Percentiles rank a stretch among this genome's conserved stretches.
These are phyloP conservation scores for Zoanthus gigantus DNA, from an alignment of 92 coral and sea anemone species.

Conservation along the genomic window DNA sequence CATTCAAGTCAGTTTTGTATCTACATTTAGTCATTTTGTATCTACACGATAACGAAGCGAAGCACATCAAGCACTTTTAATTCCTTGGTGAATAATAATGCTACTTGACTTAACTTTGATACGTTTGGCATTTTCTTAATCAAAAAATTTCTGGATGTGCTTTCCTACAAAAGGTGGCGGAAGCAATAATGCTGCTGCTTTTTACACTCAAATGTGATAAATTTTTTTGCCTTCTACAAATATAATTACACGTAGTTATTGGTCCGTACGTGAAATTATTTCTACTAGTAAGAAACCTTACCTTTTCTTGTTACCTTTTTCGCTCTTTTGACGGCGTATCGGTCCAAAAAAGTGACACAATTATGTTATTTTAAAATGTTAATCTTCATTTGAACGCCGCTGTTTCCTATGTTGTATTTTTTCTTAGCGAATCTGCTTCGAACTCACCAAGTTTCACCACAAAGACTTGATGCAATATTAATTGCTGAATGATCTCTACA, in stretches of 20 bases:
- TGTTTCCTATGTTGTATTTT: conserved; percentile 4
- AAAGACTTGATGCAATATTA: conserved; percentile 48
- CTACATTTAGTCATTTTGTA: not conserved
- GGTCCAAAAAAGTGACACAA: not conserved
- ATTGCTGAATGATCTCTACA: conserved; percentile 27
- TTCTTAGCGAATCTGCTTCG: conserved; percentile 10
- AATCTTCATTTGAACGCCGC: conserved; percentile 49
- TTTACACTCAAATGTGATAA: not conserved
- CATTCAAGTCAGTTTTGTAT: not conserved
- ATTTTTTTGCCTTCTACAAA: not conserved
- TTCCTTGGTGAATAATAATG: too few species aligned
- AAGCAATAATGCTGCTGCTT: not conserved
- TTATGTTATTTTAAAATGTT: conserved; percentile 2
- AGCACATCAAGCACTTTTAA: too few species aligned
- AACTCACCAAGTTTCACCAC: conserved; percentile 33
- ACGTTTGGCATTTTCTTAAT: too few species aligned
- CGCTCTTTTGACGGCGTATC: not conserved
- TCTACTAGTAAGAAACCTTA: conserved; percentile 12
- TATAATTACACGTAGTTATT: conserved; percentile 27
- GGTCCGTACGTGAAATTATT: not conserved
- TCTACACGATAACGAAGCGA: too few species aligned
- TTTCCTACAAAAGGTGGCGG: not conserved
- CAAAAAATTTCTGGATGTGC: not conserved
- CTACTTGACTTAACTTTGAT: too few species aligned
- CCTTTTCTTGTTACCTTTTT: conserved; percentile 4